Evolutionary conservation across 2,797 vertebrate species (phyloP), one percentile per base, ranked within the genome.

Genomic region (Pogonophryne albipinna): DNA sequence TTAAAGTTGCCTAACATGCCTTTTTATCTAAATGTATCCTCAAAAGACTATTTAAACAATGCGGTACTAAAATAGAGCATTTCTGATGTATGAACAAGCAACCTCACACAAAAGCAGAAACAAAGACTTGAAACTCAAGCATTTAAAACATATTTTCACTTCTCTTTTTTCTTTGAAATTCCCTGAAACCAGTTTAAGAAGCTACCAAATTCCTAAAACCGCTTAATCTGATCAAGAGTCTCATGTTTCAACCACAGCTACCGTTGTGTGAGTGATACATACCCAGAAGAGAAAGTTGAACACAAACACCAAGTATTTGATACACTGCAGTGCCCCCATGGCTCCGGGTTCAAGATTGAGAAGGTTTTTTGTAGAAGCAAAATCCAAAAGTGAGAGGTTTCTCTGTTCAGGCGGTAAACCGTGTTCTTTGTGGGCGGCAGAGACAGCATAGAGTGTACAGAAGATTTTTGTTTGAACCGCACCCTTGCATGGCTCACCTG

Each of bases 221-320:
- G 34, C 11, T n/a, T 14, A n/a, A 2, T 14, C 19, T 9, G 2
- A 53, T 14, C 20, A 14, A 23, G 2, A 20, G 15, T 38, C 3
- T 66, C 44, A 42, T 2, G 3, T 52, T 10, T 42, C 63, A 80
- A 53, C 61, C 66, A 49, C 64, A 67, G 1, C 6, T 1, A 27
- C 7, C 14, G 2, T 4, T 51, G 13, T 20, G 3, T 14, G 16
- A 14, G 60, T 8, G 20, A 42, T 84, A 93, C 94, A 0, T 93
- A 95, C 94, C 93, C 94, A 95, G 84, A 94, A 94, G 27, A 95
- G 81, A 41, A 94, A 93, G 86, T 94, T 95, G 89, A 94, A 94
- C 47, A 60, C 62, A 71, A 94, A 94, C 89, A 95, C 50, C 74
- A 90, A 42, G 67, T 94, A 93, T 31, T 93, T 95, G 85, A 94